A percentile compares a stretch with the other conserved stretches of the same genome.
These are phyloP conservation scores for Drosophila prosaltans DNA, from an alignment of 1,140 invertebrate genomes.

Conservation along the genomic window DNA sequence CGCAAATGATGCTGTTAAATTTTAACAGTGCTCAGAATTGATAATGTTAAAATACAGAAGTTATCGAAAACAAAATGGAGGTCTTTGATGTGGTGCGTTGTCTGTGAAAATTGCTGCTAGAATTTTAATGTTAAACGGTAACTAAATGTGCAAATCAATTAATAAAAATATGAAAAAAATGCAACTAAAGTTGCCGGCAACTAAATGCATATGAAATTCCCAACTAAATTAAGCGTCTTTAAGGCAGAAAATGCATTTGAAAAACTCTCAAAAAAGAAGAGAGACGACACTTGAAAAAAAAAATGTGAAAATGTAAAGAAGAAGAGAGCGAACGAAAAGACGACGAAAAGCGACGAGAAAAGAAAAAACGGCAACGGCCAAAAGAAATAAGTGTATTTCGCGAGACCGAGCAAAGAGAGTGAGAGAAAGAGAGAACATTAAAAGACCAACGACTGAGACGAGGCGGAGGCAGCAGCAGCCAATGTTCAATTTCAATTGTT, in stretches of 20 bases:
- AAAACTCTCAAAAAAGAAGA: slow-evolving; percentile 49
- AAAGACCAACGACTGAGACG: slow-evolving; percentile 24
- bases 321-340: slow-evolving; percentile 61
- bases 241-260: slow-evolving; percentile 66
- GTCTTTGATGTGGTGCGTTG: slow-evolving; percentile 82
- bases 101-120: slow-evolving; percentile 73
- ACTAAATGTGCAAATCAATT: slow-evolving; percentile 69
- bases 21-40: no score
- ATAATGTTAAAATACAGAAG: not conserved
- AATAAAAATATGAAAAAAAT: slow-evolving; percentile 55
- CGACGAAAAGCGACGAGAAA: slow-evolving; percentile 67
- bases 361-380: slow-evolving; percentile 60
- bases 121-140: slow-evolving; percentile 80
- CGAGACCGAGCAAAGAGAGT: slow-evolving; percentile 57
- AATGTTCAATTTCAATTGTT: slow-evolving; percentile 75
- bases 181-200: slow-evolving; percentile 56
- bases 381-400: slow-evolving; percentile 82
- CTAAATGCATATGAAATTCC: slow-evolving; percentile 44
- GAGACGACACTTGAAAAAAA: slow-evolving; percentile 65
- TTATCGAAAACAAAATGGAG: slow-evolving; percentile 81
- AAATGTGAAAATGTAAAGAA: slow-evolving; percentile 70
- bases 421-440: slow-evolving; percentile 2
- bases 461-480: slow-evolving; percentile 60
- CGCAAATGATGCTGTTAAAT: not conserved
- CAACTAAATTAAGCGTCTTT: slow-evolving; percentile 62